Conservation (phyloP, 1,140 invertebrate species). For the Bombus ignitus region DNA sequence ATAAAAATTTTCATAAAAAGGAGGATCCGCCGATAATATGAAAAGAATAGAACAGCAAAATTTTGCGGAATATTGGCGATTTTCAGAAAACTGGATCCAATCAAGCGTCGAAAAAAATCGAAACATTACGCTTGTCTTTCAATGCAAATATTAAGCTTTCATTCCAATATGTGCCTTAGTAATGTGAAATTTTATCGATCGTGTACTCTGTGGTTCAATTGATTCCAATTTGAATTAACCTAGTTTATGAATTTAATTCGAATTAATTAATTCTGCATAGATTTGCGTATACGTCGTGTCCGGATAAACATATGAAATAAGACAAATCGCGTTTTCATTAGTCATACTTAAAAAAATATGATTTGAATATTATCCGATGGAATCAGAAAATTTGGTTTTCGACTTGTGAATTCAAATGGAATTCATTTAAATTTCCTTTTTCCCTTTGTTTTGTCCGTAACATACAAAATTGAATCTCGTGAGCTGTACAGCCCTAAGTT, state of each 20-base stretch:
- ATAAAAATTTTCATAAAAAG: conserved; percentile 2
- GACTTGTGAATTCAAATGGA: neutral
- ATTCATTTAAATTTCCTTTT: neutral
- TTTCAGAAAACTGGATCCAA: neutral
- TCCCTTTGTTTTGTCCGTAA: neutral
- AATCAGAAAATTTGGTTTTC: neutral
- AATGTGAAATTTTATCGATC: neutral
- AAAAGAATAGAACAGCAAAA: neutral
- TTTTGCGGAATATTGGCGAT: conserved; percentile 1
- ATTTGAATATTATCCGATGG: neutral
- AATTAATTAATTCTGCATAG: neutral
- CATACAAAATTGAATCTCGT: neutral
- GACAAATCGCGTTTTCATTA: neutral
- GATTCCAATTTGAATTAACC: neutral
- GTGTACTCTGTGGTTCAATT: neutral
- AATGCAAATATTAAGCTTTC: neutral
- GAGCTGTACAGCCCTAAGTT: neutral
- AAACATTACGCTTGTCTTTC: neutral
- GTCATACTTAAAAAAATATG: neutral
- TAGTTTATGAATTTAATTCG: neutral
- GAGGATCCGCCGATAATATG: too few species aligned
- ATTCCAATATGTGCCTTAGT: neutral
- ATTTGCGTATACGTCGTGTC: neutral
- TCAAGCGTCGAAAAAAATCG: neutral
- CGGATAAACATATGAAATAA: neutral